Evolutionary conservation across 2,113 vertebrate species (phyloP), one percentile per base, ranked within the genome.

Genomic region (Recurvirostra avosetta): DNA sequence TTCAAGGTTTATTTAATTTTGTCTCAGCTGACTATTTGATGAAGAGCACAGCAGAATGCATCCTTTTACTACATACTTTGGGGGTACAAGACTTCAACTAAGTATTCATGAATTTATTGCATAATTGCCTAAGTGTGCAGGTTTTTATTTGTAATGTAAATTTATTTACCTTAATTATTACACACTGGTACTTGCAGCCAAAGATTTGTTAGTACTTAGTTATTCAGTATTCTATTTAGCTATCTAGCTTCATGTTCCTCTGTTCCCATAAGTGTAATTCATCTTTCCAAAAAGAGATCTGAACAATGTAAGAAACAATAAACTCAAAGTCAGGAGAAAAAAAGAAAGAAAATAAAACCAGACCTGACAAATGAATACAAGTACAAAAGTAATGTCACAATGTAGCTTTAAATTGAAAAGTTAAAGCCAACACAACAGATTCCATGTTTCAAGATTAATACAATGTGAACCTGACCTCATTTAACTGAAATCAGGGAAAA

Each of bases 281-380:
- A 40, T 80, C 70, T 66, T 94, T 89, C 67, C 70, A 97, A 61
- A 81, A 56, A 61, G 5, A 29, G 40, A 83, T 53, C 62, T 81
- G 78, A 91, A 81, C 82, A 97, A 58, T 23, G n/a, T 90, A 70
- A 92, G 45, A 94, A 93, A 81, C 74, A 96, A 78, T 68, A 84
- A 94, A 75, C 41, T 92, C 84, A 78, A 16, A 79, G 30, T 41
- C n/a, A 82, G 30, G 52, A 85, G 13, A 3, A n/a, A 34, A 49
- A 47, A 49, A 20, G 38, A 36, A 74, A 53, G 11, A 94, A 93
- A 50, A 50, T 12, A 25, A 50, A 91, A 88, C 59, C 32, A 91
- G 78, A 97, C 52, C 79, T 72, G 76, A 72, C 52, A 83, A 97
- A 81, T 86, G 32, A 94, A 90, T 90, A 81, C 23, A 96, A 94